These are phyloP conservation scores for Matsumyia berberina DNA, from an alignment of 2,888 invertebrate species.

Conservation along the genomic window DNA sequence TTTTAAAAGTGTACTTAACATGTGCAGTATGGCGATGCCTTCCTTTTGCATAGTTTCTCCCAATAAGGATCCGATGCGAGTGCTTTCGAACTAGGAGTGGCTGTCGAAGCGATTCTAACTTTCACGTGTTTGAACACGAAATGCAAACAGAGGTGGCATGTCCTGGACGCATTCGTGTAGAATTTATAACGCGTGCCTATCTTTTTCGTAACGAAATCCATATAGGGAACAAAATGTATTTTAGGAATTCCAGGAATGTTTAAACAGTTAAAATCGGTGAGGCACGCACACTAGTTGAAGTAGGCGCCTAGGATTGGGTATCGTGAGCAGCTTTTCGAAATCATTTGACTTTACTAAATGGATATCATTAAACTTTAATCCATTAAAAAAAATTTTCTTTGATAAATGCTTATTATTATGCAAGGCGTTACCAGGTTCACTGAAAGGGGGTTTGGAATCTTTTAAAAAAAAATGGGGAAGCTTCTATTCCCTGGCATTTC, in stretches of 20 bases:
- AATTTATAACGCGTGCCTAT: conserved; percentile 26
- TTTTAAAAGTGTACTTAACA: conserved; percentile 51
- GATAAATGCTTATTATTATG: too few species aligned
- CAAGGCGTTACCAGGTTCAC: too few species aligned
- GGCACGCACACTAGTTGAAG: neutral
- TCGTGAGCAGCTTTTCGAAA: too few species aligned
- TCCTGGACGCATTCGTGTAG: conserved; percentile 12
- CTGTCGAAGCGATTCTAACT: conserved; percentile 34
- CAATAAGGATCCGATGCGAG: conserved; percentile 30
- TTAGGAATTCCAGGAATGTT: neutral
- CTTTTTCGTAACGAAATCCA: neutral
- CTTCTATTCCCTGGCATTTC: too few species aligned
- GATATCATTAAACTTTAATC: too few species aligned
- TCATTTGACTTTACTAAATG: too few species aligned
- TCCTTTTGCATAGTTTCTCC: conserved; percentile 36
- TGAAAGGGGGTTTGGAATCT: too few species aligned
- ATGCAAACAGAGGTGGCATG: conserved; percentile 17
- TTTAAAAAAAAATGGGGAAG: too few species aligned
- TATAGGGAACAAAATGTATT: conserved; percentile 27
- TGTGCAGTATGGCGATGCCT: conserved; percentile 41
- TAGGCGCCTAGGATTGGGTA: too few species aligned
- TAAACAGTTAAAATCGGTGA: neutral
- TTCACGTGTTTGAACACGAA: conserved; percentile 57
- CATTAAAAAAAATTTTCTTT: too few species aligned
- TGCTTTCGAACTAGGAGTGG: conserved; percentile 16